A percentile compares a stretch with the other conserved stretches of the same genome.
Conservation (phyloP, 2,888 invertebrate species). For the Conops quadrifasciatus region DNA sequence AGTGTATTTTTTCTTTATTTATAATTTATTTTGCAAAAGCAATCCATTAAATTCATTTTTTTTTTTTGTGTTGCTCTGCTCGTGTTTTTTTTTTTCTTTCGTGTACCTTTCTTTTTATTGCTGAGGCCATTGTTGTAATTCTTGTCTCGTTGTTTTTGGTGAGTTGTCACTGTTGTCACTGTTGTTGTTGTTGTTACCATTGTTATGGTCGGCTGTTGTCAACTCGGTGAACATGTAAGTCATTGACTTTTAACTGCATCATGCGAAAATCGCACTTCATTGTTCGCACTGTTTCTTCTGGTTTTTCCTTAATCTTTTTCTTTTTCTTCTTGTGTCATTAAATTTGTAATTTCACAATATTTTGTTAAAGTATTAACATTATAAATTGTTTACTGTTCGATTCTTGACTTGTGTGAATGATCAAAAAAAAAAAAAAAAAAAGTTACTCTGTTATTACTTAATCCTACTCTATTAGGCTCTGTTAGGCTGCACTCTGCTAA, state of each 20-base stretch:
- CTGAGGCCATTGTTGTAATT: background rate
- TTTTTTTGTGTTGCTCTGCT: background rate
- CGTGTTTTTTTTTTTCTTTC: conserved; percentile 1
- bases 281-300: background rate
- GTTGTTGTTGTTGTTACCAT: conserved; percentile 5
- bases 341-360: too few relatives aligned
- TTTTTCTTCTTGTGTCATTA: background rate
- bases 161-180: conserved; percentile 8
- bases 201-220: background rate
- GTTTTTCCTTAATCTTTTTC: background rate
- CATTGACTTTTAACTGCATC: conserved; percentile 11
- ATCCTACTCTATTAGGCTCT: too few relatives aligned
- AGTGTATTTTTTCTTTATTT: conserved; percentile 12
- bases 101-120: background rate
- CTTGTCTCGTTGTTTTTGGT: background rate
- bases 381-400: too few relatives aligned
- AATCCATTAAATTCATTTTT: background rate
- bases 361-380: too few relatives aligned
- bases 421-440: too few relatives aligned
- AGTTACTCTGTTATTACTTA: too few relatives aligned
- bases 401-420: too few relatives aligned
- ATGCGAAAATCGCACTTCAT: conserved; percentile 6
- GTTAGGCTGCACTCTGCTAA: too few relatives aligned
- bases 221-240: background rate
- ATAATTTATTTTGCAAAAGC: background rate